Evolutionary conservation across 2,113 vertebrate species (phyloP).

Genomic region (Megaceryle maxima): DNA sequence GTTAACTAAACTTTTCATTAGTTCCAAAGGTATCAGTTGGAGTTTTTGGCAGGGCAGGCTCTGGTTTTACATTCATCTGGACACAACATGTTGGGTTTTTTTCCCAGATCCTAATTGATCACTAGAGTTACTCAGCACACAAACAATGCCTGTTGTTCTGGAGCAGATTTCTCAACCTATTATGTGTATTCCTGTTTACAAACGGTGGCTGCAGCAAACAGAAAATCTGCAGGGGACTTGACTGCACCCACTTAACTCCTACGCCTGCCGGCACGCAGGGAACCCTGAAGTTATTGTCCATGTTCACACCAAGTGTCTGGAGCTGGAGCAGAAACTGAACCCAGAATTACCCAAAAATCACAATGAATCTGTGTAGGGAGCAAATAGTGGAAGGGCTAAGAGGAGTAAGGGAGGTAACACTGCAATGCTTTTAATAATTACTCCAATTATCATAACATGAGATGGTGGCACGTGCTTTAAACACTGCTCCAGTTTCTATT

Average conservation of each 20-base stretch:
- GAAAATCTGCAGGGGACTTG: conserved; percentile 7
- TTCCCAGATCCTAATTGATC: conserved; percentile 28
- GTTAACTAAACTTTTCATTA: background rate
- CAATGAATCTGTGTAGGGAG: background rate
- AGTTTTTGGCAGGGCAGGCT: conserved; percentile 11
- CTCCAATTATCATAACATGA: background rate
- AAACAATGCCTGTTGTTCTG: conserved; percentile 68
- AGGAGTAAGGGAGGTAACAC: background rate
- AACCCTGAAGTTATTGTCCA: background rate
- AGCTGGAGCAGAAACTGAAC: background rate
- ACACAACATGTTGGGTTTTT: conserved; percentile 31
- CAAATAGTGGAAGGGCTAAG: background rate
- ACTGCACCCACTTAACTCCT: conserved; percentile 26
- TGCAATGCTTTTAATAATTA: background rate
- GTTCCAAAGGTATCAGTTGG: conserved; percentile 33
- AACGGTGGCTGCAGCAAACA: conserved; percentile 36
- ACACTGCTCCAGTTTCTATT: background rate
- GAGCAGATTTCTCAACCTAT: conserved; percentile 59
- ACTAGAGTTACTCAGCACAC: conserved; percentile 48
- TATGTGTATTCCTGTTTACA: conserved; percentile 62
- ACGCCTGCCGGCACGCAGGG: background rate
- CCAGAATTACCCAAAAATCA: background rate
- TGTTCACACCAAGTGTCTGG: background rate
- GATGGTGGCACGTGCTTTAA: background rate
- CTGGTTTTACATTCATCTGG: conserved; percentile 52